Evolutionary conservation across 2,797 vertebrate genomes (phyloP).

Genomic region (Pelochelys cantorii): DNA sequence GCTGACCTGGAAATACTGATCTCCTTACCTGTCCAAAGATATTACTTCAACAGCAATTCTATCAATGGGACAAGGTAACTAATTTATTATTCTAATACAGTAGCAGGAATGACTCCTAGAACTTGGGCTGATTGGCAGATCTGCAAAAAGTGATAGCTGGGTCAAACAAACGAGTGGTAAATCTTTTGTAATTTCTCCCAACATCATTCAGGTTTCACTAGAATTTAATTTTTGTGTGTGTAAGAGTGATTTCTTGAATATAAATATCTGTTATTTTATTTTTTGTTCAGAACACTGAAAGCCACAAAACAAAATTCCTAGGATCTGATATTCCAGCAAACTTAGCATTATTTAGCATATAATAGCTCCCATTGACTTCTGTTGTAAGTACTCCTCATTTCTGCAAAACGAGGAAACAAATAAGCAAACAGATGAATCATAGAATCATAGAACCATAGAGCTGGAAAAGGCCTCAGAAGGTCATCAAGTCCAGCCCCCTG

Average conservation of each 20-base stretch:
- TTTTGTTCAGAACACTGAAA: slow-evolving; percentile 55
- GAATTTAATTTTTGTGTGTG: slow-evolving; percentile 59
- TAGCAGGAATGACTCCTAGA: slow-evolving; percentile 34
- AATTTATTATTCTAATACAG: slow-evolving; percentile 36
- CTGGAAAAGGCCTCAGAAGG: too few relatives aligned
- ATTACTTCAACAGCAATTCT: slow-evolving; percentile 4
- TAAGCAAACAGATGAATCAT: too few relatives aligned
- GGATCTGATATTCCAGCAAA: too few relatives aligned
- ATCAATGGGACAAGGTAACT: neutral
- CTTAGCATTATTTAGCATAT: too few relatives aligned
- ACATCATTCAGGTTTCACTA: slow-evolving; percentile 46
- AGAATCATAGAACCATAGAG: too few relatives aligned
- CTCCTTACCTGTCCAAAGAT: slow-evolving; percentile 37
- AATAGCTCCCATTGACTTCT: too few relatives aligned
- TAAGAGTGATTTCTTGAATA: slow-evolving; percentile 59
- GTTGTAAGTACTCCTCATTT: too few relatives aligned
- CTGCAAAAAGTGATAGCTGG: slow-evolving; percentile 38
- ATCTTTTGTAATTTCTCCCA: slow-evolving; percentile 63
- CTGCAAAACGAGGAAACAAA: too few relatives aligned
- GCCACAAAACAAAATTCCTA: slow-evolving; percentile 16
- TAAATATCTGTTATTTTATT: slow-evolving; percentile 60
- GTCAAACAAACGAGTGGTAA: slow-evolving; percentile 60
- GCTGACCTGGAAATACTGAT: slow-evolving; percentile 15
- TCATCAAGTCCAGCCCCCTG: too few relatives aligned
- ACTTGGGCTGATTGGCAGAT: slow-evolving; percentile 48